These are phyloP conservation scores for Opisthograptis luteolata DNA, from an alignment of 2,888 invertebrate genomes.

Conservation along the genomic window DNA sequence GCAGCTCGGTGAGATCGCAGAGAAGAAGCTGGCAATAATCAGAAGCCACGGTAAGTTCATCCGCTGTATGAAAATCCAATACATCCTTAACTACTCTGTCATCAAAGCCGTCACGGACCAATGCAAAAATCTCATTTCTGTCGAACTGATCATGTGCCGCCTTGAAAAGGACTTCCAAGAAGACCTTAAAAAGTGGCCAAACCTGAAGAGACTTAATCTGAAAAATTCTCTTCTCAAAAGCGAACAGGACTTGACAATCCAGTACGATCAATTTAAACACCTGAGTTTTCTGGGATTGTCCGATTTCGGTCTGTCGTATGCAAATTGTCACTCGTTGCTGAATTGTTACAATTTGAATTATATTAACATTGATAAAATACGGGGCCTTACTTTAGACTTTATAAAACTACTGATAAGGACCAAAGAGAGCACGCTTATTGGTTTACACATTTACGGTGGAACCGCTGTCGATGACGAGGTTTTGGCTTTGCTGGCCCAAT, in stretches of 20 bases:
- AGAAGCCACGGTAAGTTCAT: slow-evolving; percentile 60
- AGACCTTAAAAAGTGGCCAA: slow-evolving; percentile 61
- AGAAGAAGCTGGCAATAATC: slow-evolving; percentile 60
- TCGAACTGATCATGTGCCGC: slow-evolving; percentile 76
- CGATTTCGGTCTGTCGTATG: slow-evolving; percentile 68
- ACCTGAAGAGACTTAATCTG: slow-evolving; percentile 65
- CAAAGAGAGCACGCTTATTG: slow-evolving; percentile 57
- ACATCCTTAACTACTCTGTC: slow-evolving; percentile 63
- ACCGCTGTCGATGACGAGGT: slow-evolving; percentile 66
- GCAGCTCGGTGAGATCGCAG: slow-evolving; percentile 64
- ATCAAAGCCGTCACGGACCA: slow-evolving; percentile 60
- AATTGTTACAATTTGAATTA: slow-evolving; percentile 63
- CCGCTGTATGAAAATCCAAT: slow-evolving; percentile 65
- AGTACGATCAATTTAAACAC: slow-evolving; percentile 63
- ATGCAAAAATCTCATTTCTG: slow-evolving; percentile 62
- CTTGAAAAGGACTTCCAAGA: slow-evolving; percentile 64
- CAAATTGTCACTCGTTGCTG: slow-evolving; percentile 65
- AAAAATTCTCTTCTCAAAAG: slow-evolving; percentile 66
- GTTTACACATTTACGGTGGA: slow-evolving; percentile 72
- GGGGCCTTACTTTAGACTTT: slow-evolving; percentile 59
- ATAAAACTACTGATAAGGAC: slow-evolving; percentile 60
- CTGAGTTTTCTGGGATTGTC: slow-evolving; percentile 64
- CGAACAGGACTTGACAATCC: slow-evolving; percentile 54
- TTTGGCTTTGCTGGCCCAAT: slow-evolving; percentile 61
- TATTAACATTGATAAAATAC: slow-evolving; percentile 74